Base-by-base conservation (phyloP, 2,113 vertebrate genomes). In the Cinclus mexicanus region DNA sequence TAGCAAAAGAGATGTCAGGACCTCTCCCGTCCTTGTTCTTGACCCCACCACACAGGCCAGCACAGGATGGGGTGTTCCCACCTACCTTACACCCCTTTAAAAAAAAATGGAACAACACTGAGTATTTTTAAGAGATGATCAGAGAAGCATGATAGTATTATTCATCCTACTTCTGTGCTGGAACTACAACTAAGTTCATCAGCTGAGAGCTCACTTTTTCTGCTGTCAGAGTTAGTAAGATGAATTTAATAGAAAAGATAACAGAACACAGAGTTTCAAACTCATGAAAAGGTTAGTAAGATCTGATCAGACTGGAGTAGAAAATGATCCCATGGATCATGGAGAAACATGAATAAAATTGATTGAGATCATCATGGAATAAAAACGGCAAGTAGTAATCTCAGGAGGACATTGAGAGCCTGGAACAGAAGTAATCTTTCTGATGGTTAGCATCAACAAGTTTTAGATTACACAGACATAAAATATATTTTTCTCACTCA, bases 1-100 rank as follows among this genome's bases (percentile, higher is more conserved):
- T 50, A 79, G 75, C 67, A 85, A 83, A 26, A 33, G 41, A 91
- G 69, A 94, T 94, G 90, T 93, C 95, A 93, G 33, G 84, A 93
- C 87, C 78, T 87, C 64, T 93, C 35, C 14, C 0, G 1, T 90
- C 71, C 71, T 60, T 39, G 44, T 61, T 92, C 85, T 52, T 92
- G 75, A 90, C 67, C 67, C 63, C 11, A 1, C 23, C 50, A 59
- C 1, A 5, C 18, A 95, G 60, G 20, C 39, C 33, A 17, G 47
- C 28, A 52, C 42, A 80, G 46, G 46, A 44, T 50, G 35, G 23
- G 41, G 4, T 4, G 5, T 50, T 75, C 75, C 71, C 57, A 72
- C 57, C 57, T 61, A 91, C 28, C 20, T 90, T 61, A 77, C 1
- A 0, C 7, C 17, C 21, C 16, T 77, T 24, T 31, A 69, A 75